Evolutionary conservation across 2,797 vertebrate species (phyloP).

Genomic region (Acestrorhynchus altus): DNA sequence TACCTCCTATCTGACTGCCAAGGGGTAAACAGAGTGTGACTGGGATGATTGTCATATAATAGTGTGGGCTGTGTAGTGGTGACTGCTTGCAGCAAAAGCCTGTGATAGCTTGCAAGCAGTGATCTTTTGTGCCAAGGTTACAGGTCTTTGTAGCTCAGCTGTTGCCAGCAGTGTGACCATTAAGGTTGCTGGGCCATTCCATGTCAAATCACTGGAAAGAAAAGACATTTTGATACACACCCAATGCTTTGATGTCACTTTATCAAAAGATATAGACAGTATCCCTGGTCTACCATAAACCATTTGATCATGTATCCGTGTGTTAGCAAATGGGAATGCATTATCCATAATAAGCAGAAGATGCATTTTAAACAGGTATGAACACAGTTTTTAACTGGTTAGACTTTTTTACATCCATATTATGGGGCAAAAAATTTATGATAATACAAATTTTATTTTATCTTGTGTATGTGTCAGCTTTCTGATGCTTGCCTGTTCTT

Average conservation of each 20-base stretch:
- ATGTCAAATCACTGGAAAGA: slow-evolving; percentile 19
- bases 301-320: no score
- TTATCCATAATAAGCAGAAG: no score
- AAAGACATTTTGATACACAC: slow-evolving; percentile 1
- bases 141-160: neutral
- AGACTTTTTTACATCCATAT: no score
- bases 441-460: no score
- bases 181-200: neutral
- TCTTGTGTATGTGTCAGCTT: no score
- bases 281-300: neutral
- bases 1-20: slow-evolving; percentile 1
- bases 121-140: slow-evolving; percentile 20
- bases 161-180: neutral
- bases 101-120: slow-evolving; percentile 1
- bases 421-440: no score
- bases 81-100: slow-evolving; percentile 4
- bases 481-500: no score
- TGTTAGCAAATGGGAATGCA: no score
- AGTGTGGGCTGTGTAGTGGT: neutral
- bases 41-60: slow-evolving; percentile 23
- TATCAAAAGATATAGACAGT: neutral
- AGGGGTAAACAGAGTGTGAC: slow-evolving; percentile 4
- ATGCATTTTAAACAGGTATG: no score
- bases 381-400: no score
- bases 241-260: neutral